Percentiles rank a stretch among this genome's conserved stretches.
Conservation (phyloP, 2,888 invertebrate genomes). For the Hypomecis atomaria region DNA sequence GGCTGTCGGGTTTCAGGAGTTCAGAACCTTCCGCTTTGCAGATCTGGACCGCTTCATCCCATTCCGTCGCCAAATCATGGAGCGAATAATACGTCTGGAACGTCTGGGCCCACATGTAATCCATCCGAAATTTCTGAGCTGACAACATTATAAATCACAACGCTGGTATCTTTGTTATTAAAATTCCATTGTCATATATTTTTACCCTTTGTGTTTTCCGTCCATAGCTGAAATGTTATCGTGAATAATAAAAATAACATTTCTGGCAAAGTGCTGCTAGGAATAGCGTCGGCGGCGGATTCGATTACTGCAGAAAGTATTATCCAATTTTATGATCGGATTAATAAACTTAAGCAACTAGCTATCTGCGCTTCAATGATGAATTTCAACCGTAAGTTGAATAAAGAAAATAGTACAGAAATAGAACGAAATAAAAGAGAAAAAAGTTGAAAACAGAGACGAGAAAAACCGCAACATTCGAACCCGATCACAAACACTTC, state of each 20-base stretch:
- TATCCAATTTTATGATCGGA: conserved; percentile 26
- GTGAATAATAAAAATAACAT: conserved; percentile 41
- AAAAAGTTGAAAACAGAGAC: conserved; percentile 26
- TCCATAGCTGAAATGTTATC: conserved; percentile 37
- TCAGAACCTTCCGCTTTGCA: conserved; percentile 61
- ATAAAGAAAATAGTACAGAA: conserved; percentile 1
- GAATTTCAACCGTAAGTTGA: not conserved
- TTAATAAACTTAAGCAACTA: conserved; percentile 3
- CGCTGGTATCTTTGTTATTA: conserved; percentile 27
- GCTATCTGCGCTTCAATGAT: not conserved
- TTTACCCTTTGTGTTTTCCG: conserved; percentile 38
- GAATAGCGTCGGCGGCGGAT: conserved; percentile 21
- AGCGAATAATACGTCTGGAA: conserved; percentile 60
- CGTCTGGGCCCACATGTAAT: conserved; percentile 63
- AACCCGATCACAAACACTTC: conserved; percentile 46
- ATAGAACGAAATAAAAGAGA: conserved; percentile 28
- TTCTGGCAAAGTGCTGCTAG: conserved; percentile 26
- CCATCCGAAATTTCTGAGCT: conserved; percentile 62
- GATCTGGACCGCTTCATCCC: conserved; percentile 60
- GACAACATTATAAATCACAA: conserved; percentile 38
- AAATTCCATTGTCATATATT: conserved; percentile 38
- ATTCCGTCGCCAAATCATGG: conserved; percentile 58
- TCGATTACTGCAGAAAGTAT: conserved; percentile 37
- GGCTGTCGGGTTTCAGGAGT: conserved; percentile 54
- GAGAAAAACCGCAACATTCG: conserved; percentile 43